Conservation (phyloP, 2,888 invertebrate species). For the Venustoraphidia nigricollis region DNA sequence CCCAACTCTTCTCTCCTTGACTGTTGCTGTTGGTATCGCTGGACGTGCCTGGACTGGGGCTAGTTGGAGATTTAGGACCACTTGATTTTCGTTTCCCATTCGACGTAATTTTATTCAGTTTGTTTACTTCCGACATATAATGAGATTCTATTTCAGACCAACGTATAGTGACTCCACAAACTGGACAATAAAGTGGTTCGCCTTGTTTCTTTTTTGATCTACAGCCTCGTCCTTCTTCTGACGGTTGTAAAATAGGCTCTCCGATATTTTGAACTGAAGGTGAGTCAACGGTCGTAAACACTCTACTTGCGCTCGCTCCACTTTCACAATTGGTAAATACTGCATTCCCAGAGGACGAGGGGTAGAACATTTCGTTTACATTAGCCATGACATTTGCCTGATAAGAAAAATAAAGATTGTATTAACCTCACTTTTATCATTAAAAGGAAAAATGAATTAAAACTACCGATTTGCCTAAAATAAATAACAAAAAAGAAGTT, state of each 20-base stretch:
- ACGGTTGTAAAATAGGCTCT: no score
- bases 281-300: no score
- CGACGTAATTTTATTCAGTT: slow-evolving; percentile 39
- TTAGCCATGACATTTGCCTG: no score
- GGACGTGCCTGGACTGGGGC: slow-evolving; percentile 28
- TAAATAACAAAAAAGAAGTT: no score
- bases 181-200: slow-evolving; percentile 70
- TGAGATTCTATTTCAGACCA: slow-evolving; percentile 74
- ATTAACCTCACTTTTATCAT: no score
- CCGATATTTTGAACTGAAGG: no score
- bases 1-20: slow-evolving; percentile 45
- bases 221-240: slow-evolving; percentile 24
- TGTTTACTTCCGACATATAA: slow-evolving; percentile 63
- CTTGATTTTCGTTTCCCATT: slow-evolving; percentile 18
- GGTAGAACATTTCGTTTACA: no score
- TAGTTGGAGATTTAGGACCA: slow-evolving; percentile 12
- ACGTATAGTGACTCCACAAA: slow-evolving; percentile 73
- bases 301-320: no score
- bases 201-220: slow-evolving; percentile 43
- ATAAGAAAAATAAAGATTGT: background rate
- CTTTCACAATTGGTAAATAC: no score
- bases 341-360: no score
- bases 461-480: no score
- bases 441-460: no score
- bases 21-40: slow-evolving; percentile 30